Base-by-base conservation (phyloP, 2,797 vertebrate species). In the Nasua narica region DNA sequence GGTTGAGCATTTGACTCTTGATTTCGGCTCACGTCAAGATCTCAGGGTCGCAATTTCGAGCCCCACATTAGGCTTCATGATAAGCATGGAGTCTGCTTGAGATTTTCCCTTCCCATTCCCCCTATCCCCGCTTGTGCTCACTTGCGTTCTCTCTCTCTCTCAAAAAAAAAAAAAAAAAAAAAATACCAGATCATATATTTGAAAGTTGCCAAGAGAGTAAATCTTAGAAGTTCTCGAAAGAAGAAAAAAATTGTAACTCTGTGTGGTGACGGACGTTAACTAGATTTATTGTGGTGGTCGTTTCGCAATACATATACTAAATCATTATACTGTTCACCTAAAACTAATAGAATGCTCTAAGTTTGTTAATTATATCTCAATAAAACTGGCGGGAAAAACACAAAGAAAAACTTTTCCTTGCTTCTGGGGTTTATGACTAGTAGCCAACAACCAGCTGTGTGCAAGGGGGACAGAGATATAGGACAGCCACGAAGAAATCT, bases 141-240 rank as follows among this genome's bases (percentile, higher is more conserved):
- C 58, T 62, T 7, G 52, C 56, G 9, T 7, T 15, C 29, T n/a
- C 15, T n/a, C 32, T 65, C 27, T 65, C 62, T 67, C 43, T 43
- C 43, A 43, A 43, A 43, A 18, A 18, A 18, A 18, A 7, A 16
- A 4, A n/a, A n/a, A 16, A 27, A 60, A 32, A 62, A 60, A 15
- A 14, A 10, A 27, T 0, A 15, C 8, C 7, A 12, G 0, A n/a
- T 0, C 16, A 69, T 35, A 8, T 6, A 18, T 54, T 10, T 54
- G 46, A 11, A 60, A 60, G 46, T 32, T 23, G 56, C 43, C 16
- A 54, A 65, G 13, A 60, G 0, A 76, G 46, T 43, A 40, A 60
- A 56, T 23, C 40, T 43, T 13, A 43, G 25, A 77, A 32, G 56
- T 37, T 56, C 58, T 58, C 69, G 56, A 4, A 18, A 46, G 67